Evolutionary conservation across 2,888 invertebrate genomes (phyloP).

Genomic region (Plusia festucae): DNA sequence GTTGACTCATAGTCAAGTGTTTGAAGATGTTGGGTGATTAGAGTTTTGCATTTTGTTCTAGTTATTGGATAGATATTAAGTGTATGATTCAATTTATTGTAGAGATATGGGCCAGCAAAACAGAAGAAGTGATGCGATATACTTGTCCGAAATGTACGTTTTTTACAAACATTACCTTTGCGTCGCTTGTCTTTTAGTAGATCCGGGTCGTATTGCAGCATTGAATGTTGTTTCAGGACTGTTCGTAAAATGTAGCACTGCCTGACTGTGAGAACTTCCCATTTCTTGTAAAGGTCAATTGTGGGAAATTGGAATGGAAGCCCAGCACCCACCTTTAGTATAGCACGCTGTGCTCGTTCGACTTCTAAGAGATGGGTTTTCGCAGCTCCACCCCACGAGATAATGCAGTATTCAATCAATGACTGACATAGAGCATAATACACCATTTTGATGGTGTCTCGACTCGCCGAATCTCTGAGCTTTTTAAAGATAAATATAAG

Average conservation of each 20-base stretch:
- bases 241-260: neutral
- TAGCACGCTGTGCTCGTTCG: neutral
- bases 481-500: neutral
- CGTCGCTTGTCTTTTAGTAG: neutral
- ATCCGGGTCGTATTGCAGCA: neutral
- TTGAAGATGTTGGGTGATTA: no score
- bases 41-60: neutral
- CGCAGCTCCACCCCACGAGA: neutral
- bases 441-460: neutral
- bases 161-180: neutral
- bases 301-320: neutral
- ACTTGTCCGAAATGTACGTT: neutral
- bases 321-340: neutral
- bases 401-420: neutral
- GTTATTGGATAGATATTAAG: neutral
- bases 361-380: neutral
- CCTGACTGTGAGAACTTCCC: neutral
- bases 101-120: neutral
- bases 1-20: no score
- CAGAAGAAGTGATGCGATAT: neutral
- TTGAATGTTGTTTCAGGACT: neutral
- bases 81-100: neutral
- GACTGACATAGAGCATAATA: neutral
- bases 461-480: neutral
- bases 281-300: neutral